These are phyloP conservation scores for Sitophilus oryzae DNA, from an alignment of 1,140 invertebrate genomes.

Conservation along the genomic window DNA sequence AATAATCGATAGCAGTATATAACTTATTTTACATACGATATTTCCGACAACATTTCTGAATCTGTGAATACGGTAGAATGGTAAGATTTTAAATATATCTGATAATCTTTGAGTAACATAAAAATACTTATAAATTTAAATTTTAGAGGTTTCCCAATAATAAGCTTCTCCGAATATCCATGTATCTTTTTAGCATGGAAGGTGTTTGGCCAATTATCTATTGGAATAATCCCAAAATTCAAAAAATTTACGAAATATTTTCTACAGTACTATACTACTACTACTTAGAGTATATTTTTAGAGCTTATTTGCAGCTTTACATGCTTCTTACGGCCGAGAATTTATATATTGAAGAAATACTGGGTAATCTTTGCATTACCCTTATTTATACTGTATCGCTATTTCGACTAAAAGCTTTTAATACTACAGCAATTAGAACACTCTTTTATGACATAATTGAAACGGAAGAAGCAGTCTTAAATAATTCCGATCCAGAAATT, in stretches of 20 bases:
- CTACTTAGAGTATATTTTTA: constrained; percentile 15
- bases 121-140: too few species aligned
- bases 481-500: constrained; percentile 12
- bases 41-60: too few species aligned
- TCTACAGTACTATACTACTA: constrained; percentile 13
- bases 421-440: constrained; percentile 4
- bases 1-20: too few species aligned
- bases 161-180: background rate
- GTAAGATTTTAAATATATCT: too few species aligned
- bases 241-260: constrained; percentile 9
- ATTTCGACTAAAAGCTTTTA: constrained; percentile 15
- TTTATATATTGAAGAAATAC: constrained; percentile 17
- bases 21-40: too few species aligned
- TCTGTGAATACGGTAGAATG: too few species aligned
- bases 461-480: constrained; percentile 7
- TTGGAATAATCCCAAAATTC: background rate
- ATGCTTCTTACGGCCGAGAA: constrained; percentile 8
- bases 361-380: constrained; percentile 22
- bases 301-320: constrained; percentile 13
- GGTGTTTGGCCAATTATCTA: background rate
- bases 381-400: constrained; percentile 18
- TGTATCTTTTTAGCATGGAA: background rate
- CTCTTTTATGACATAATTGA: constrained; percentile 11
- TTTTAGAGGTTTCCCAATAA: background rate
- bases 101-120: too few species aligned